Base-by-base conservation (phyloP, 2,797 vertebrate genomes). In the Takifugu ocellatus region DNA sequence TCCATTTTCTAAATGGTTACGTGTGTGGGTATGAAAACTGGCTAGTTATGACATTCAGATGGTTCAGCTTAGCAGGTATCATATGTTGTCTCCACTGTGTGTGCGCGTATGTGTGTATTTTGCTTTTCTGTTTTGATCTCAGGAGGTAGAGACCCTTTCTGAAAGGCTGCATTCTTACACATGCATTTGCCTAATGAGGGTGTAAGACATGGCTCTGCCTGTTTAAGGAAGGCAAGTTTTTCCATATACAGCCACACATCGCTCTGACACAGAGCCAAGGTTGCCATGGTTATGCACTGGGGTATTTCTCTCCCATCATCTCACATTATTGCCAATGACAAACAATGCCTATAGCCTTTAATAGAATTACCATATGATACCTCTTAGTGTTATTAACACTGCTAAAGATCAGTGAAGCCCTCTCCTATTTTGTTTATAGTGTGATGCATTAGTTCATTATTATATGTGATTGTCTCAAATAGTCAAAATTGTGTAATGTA, bases 271-370 rank as follows among this genome's bases (percentile, higher is more conserved):
- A 52, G 70, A 65, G 81, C 78, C 77, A 78, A 72, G 69, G 79
- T 83, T 86, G 75, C 74, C 77, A 85, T 79, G 70, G 82, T 51
- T 62, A 84, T 81, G n/a, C 72, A 51, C 53, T 64, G 72, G 58
- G 17, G 21, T 46, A 4, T 46, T 71, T 71, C 63, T 61, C 62
- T 68, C 58, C 72, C 55, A 51, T 71, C 50, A 75, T 68, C 52
- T 51, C 43, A 21, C 16, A 46, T n/a, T 46, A 7, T 6, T 57
- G 29, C 48, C 49, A 53, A 63, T 72, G 70, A 74, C 50, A 79
- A 71, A 75, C 59, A 54, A 74, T 59, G 56, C 56, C 54, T 54
- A 27, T 57, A 36, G 39, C 17, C 25, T 46, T 46, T 31, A 33
- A 26, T 7, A 25, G 24, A 21, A 42, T 25, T 1, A 16, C 12